Base-by-base conservation (phyloP, 2,113 vertebrate species). In the Cavia porcellus region DNA sequence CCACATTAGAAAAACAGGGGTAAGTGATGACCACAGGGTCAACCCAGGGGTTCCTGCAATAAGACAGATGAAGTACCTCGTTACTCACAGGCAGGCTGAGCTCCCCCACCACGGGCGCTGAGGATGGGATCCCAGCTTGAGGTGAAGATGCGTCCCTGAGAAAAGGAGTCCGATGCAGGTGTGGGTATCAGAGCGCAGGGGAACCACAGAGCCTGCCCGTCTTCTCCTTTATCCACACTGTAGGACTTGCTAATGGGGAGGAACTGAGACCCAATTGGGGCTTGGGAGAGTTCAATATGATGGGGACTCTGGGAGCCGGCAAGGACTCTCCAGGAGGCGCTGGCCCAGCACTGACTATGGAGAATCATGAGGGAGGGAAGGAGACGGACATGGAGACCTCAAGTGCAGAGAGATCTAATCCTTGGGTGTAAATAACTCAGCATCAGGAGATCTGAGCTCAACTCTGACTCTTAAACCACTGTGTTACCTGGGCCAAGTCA, bases 141-240 rank as follows among this genome's bases (percentile, higher is more conserved):
- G 50, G 20, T 17, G 13, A 55, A 24, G 87, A 38, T 22, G 15
- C 13, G 22, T 10, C 5, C 45, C 2, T 45, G 72, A 91, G 55
- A 1, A 45, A 4, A 45, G 19, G n/a, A 50, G 24, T 7, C n/a
- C 0, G 42, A 32, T 32, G 1, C 79, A 59, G 89, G 68, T 10
- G 25, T 82, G 80, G 75, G 61, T 62, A 32, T 42, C 7, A 5
- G 35, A 10, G 14, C 12, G 11, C 24, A 8, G 20, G 11, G 19
- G 83, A 1, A 0, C 12, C 0, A 4, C 2, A 1, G 7, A 32
- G 25, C 10, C 3, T 28, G 15, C 35, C 17, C 17, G 0, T 12
- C 0, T 42, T 30, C 4, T 0, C 7, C 70, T 89, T 52, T 17
- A 22, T 4, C 83, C 22, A 17, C n/a, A 1, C 4, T 2, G 20